Percentiles rank a stretch among this genome's conserved stretches.
phyloP scores from a whole-genome alignment of 2,113 vertebrate species.

The Scophthalmus maximus region DNA sequence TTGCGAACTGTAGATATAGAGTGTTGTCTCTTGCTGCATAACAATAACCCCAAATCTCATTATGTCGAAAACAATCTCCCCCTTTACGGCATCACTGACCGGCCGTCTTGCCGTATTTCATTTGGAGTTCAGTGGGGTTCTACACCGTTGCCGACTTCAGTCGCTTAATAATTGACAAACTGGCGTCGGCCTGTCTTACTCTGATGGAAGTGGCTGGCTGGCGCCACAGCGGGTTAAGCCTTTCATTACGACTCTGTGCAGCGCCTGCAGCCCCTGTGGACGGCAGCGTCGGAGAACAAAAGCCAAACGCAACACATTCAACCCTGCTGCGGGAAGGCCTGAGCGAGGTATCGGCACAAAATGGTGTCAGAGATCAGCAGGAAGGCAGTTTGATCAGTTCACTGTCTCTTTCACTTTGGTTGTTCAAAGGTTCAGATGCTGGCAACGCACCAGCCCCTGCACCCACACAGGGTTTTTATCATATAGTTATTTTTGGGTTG shows the following conservation, averaged over 20 bases:
- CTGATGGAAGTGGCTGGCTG: constrained; percentile 72
- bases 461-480: constrained; percentile 27
- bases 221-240: constrained; percentile 49
- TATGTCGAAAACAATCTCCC: constrained; percentile 35
- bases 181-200: constrained; percentile 63
- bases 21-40: not conserved
- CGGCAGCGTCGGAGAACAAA: constrained; percentile 50
- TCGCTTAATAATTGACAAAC: constrained; percentile 76
- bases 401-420: constrained; percentile 32
- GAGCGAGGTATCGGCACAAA: constrained; percentile 42
- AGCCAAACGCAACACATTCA: constrained; percentile 49
- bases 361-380: constrained; percentile 44
- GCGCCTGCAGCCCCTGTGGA: constrained; percentile 60
- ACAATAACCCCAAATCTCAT: constrained; percentile 58
- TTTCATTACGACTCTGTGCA: constrained; percentile 58
- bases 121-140: constrained; percentile 12
- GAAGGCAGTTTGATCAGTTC: constrained; percentile 4
- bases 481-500: constrained; percentile 15
- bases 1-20: not conserved
- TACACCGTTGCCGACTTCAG: constrained; percentile 58
- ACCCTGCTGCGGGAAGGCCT: constrained; percentile 34
- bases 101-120: constrained; percentile 18
- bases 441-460: constrained; percentile 7
- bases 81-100: constrained; percentile 9
- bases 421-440: constrained; percentile 19